Base-by-base conservation (phyloP, 2,888 invertebrate genomes). In the Temnothorax unifasciatus region DNA sequence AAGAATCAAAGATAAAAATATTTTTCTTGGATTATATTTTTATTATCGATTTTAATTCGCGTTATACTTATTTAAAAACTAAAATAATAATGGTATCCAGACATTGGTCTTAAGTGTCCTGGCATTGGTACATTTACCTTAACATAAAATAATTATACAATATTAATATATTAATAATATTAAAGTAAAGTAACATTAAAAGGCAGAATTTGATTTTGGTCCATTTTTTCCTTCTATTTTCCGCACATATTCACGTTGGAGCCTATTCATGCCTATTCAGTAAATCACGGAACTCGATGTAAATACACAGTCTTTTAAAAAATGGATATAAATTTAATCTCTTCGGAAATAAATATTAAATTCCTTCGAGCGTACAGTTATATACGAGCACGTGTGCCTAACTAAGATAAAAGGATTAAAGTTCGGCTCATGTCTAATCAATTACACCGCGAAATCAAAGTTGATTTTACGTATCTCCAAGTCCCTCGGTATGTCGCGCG, bases 381-480 rank as follows among this genome's bases (percentile, higher is more conserved):
- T 4, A 59, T 13, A 9, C 3, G 6, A 41, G 13, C 21, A 0
- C 13, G 21, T 15, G 18, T 15, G 21, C 13, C 21, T 13, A 13
- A 13, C n/a, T 5, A 1, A 2, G n/a, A 11, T 21, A 5, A n/a
- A 64, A 64, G 5, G 15, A 15, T 41, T 41, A 21, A 64, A 64
- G 21, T 41, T 64, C 29, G 18, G 0, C 25, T 66, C 25, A 11
- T 25, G 25, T 44, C 41, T 29, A 47, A 47, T 44, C 44, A 25
- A 66, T 68, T 18, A 11, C 47, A 66, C 25, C 38, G 25, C 11
- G 47, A 29, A 64, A 54, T 3, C 18, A 54, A 50, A 15, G 11
- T 47, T 25, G 11, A 68, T 29, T 50, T 50, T 18, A 68, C 29
- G 66, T 68, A 68, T 47, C 47, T 47, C 47, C 9, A 8, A 68